Evolutionary conservation across 2,797 vertebrate genomes (phyloP).

Genomic region (Coreius guichenoti): DNA sequence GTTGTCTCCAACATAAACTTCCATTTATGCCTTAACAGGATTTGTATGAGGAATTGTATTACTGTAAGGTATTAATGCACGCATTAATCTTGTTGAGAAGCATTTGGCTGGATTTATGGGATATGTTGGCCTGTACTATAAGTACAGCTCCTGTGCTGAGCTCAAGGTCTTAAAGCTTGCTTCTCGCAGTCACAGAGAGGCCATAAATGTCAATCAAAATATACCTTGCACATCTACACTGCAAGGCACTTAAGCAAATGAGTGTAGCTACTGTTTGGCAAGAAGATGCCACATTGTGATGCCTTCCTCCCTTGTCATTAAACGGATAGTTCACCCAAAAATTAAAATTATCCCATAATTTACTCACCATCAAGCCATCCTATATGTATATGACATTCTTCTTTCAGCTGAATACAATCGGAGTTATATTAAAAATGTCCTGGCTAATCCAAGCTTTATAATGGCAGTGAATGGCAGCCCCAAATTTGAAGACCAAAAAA

Average conservation of each 20-base stretch:
- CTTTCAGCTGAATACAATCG: too few relatives aligned
- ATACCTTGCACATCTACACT: conserved; percentile 4
- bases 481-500: too few relatives aligned
- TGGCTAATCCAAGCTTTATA: too few relatives aligned
- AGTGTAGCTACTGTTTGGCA: background rate
- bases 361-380: too few relatives aligned
- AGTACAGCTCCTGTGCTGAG: background rate
- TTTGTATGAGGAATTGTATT: conserved; percentile 12
- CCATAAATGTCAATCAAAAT: conserved; percentile 43
- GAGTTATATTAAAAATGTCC: too few relatives aligned
- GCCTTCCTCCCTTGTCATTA: background rate
- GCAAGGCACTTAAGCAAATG: conserved; percentile 16
- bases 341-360: too few relatives aligned
- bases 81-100: conserved; percentile 22
- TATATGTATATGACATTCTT: too few relatives aligned
- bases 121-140: background rate
- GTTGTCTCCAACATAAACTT: background rate
- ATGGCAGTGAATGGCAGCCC: too few relatives aligned
- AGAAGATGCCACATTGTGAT: background rate
- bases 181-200: conserved; percentile 16
- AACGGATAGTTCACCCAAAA: too few relatives aligned
- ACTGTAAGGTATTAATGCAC: conserved; percentile 16
- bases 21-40: conserved; percentile 2
- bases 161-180: conserved; percentile 42
- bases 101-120: conserved; percentile 36